These are phyloP conservation scores for Steatornis caripensis DNA, from an alignment of 2,113 vertebrate species.

Conservation along the genomic window DNA sequence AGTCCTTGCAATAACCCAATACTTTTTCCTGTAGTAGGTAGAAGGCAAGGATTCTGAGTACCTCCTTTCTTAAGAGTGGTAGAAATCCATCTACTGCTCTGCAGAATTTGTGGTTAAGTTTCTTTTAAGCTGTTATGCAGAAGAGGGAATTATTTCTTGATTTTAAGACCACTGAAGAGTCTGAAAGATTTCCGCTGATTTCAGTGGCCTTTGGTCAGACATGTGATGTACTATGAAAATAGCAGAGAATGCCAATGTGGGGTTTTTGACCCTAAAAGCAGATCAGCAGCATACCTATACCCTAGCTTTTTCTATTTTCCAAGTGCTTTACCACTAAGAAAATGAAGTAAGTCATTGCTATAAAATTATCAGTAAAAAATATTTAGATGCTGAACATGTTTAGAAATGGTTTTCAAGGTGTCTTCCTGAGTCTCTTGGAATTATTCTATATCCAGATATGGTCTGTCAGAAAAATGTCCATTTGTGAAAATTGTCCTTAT, in stretches of 20 bases:
- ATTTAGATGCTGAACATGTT: neutral
- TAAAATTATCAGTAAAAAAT: neutral
- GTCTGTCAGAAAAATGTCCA: neutral
- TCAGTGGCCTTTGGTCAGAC: neutral
- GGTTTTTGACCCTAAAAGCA: neutral
- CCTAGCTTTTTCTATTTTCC: neutral
- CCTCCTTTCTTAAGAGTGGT: neutral
- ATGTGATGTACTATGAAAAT: neutral
- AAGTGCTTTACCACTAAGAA: neutral
- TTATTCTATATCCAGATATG: neutral
- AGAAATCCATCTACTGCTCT: neutral
- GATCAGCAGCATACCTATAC: neutral
- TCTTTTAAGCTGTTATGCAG: neutral
- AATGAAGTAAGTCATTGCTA: neutral
- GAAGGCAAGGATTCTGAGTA: neutral
- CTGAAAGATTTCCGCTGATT: neutral
- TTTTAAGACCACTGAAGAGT: neutral
- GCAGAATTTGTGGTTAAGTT: neutral
- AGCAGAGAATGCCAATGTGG: neutral
- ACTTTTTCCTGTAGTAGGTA: neutral
- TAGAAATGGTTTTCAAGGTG: neutral
- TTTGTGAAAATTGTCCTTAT: neutral
- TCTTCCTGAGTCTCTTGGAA: neutral
- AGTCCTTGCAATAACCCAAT: neutral
- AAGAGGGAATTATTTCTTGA: neutral